These are phyloP conservation scores for Petrophora chlorosata DNA, from an alignment of 2,888 invertebrate species.

Conservation along the genomic window DNA sequence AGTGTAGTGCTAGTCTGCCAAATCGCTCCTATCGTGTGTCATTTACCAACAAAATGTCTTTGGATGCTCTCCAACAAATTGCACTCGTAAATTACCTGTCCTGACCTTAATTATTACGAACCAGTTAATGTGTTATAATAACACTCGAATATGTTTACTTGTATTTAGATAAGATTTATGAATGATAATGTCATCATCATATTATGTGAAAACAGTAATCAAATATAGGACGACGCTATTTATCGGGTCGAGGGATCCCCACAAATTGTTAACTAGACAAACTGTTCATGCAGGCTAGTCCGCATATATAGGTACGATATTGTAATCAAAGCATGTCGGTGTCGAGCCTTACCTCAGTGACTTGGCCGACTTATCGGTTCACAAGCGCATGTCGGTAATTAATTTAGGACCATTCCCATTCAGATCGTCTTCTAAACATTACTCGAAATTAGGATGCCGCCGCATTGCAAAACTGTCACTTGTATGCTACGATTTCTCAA, in stretches of 20 bases:
- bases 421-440: slow-evolving; percentile 50
- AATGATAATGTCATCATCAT: slow-evolving; percentile 7
- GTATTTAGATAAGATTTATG: slow-evolving; percentile 8
- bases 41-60: slow-evolving; percentile 51
- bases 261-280: slow-evolving; percentile 13
- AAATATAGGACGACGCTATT: not conserved
- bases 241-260: not conserved
- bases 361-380: slow-evolving; percentile 71
- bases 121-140: slow-evolving; percentile 16
- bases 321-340: slow-evolving; percentile 50
- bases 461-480: slow-evolving; percentile 44
- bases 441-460: slow-evolving; percentile 53
- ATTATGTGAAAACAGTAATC: not conserved
- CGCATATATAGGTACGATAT: slow-evolving; percentile 62
- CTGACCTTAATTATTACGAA: slow-evolving; percentile 45
- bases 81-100: slow-evolving; percentile 47
- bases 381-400: slow-evolving; percentile 53
- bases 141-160: slow-evolving; percentile 5
- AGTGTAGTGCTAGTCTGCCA: slow-evolving; percentile 50
- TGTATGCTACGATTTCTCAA: slow-evolving; percentile 16
- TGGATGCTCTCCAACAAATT: slow-evolving; percentile 54
- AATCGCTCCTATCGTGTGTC: slow-evolving; percentile 54
- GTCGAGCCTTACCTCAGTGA: slow-evolving; percentile 54
- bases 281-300: slow-evolving; percentile 34
- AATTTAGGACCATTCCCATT: slow-evolving; percentile 72